Evolutionary conservation across 37 sponge, comb jelly and placozoan species (phyloP), one percentile per base, ranked within the genome.

Genomic region (Theonella swinhoei): DNA sequence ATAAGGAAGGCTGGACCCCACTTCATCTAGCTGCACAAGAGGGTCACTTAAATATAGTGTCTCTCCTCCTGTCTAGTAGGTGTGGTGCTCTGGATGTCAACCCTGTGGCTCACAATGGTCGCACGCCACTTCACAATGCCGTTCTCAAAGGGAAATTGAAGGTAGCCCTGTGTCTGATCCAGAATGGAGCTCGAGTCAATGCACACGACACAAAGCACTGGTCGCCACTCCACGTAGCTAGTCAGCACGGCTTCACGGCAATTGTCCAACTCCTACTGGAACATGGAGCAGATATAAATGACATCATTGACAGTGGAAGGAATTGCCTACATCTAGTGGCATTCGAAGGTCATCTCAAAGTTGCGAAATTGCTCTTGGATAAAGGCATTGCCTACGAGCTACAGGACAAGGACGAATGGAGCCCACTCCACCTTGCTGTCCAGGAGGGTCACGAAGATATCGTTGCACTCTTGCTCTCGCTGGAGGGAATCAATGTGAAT

Each of bases 1-100:
- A 93, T 69, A 93, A 89, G 42, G 94, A 93, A 69, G 85, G 87
- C 23, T 93, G 94, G 94, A 93, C 94, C 5, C 94, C 89, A 35
- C 90, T 93, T 40, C 94, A 93, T 65, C 78, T 93, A n/a, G 84
- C 88, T 34, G 78, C 89, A 24, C 94, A 93, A 42, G 94, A 93
- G 81, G 89, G 89, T 0, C 94, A 93, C 66, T 68, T 86, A 1
- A 84, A 89, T 24, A 89, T 93, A 25, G 94, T 89, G 8, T 35
- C 14, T 4, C 78, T 75, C 61, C 76, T 93, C 63, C 43, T 89
- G 1, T 68, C 74, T 0, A 42, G 42, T 63, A 37, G 39, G 5
- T 29, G 39, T 28, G 65, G 38, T 24, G 14, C 26, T 1, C 1
- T 78, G 2, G 78, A 64, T 64, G 64, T 86, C 38, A 84, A 93